Percentiles rank a stretch among this genome's conserved stretches.
These are phyloP conservation scores for Pammene fasciana DNA, from an alignment of 2,888 invertebrate genomes.

Conservation along the genomic window DNA sequence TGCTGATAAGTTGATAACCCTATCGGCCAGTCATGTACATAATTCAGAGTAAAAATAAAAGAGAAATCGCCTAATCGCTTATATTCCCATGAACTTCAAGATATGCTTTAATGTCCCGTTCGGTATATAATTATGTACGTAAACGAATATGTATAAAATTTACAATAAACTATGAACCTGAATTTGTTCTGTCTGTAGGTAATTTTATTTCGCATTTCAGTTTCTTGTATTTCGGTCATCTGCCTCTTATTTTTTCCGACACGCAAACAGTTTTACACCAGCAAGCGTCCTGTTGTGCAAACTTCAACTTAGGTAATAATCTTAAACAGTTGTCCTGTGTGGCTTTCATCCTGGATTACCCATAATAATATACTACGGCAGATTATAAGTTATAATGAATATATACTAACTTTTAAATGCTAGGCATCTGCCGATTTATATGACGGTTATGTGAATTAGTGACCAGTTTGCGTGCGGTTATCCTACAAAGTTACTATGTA, in stretches of 20 bases:
- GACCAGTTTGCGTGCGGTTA: conserved; percentile 6
- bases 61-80: conserved; percentile 12
- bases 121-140: no score
- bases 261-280: not conserved
- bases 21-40: conserved; percentile 8
- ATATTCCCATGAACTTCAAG: not conserved
- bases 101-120: not conserved
- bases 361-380: conserved; percentile 9
- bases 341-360: not conserved
- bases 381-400: conserved; percentile 6
- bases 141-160: not conserved
- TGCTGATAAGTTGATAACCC: conserved; percentile 4
- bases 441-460: conserved; percentile 19
- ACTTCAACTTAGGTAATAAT: conserved; percentile 7
- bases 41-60: conserved; percentile 2
- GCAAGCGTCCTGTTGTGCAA: not conserved
- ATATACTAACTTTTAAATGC: conserved; percentile 16
- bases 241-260: no score
- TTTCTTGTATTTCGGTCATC: no score
- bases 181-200: no score
- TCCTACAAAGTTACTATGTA: conserved; percentile 6
- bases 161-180: not conserved
- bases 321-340: not conserved
- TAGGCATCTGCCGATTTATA: not conserved
- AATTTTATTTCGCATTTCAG: no score